Evolutionary conservation across 2,113 vertebrate species (phyloP).

Genomic region (Astatoreochromis straeleni): DNA sequence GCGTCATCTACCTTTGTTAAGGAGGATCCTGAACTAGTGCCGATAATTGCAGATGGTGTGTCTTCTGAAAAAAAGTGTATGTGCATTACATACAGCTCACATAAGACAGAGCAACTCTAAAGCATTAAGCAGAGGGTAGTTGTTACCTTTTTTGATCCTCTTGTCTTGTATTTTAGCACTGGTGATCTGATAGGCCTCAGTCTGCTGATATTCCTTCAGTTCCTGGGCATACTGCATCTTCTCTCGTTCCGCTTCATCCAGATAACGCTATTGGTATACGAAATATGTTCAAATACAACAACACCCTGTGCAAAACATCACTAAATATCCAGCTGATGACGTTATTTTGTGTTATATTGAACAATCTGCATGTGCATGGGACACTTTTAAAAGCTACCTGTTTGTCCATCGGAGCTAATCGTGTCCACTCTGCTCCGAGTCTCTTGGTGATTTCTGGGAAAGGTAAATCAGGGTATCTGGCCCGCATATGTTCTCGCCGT

Average conservation of each 20-base stretch:
- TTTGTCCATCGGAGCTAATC: conserved; percentile 84
- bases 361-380: background rate
- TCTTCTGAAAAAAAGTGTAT: conserved; percentile 63
- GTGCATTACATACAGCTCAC: background rate
- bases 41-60: conserved; percentile 63
- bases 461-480: conserved; percentile 86
- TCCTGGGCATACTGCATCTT: conserved; percentile 96
- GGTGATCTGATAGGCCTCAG: conserved; percentile 92
- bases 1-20: conserved; percentile 62
- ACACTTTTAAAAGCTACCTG: conserved; percentile 65
- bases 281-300: background rate
- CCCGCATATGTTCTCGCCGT: conserved; percentile 88
- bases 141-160: conserved; percentile 88
- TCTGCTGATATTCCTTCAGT: conserved; percentile 91
- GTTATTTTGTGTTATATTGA: background rate
- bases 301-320: background rate
- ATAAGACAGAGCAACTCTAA: background rate
- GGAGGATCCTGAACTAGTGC: conserved; percentile 55
- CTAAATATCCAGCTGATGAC: background rate
- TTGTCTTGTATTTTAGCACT: conserved; percentile 91
- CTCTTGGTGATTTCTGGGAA: conserved; percentile 98
- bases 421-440: conserved; percentile 94
- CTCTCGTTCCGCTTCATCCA: conserved; percentile 92
- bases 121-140: background rate
- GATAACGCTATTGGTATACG: conserved; percentile 75